Percentiles rank a stretch among this genome's conserved stretches.
Conservation (phyloP, 2,797 vertebrate species). For the Euthynnus affinis region DNA sequence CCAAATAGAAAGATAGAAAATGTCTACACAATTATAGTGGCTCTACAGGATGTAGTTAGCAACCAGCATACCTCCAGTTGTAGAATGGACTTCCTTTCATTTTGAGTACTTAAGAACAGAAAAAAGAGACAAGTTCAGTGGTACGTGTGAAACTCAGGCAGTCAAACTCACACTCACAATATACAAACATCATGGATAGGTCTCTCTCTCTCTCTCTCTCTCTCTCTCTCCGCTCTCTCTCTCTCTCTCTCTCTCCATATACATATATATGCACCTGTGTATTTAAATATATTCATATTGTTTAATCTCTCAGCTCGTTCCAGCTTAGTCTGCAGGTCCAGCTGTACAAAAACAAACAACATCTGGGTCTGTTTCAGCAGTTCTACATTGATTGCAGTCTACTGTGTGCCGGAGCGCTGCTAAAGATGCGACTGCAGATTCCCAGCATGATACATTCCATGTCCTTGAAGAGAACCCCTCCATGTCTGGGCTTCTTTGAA, state of each 20-base stretch:
- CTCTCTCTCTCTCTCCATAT: conserved; percentile 17
- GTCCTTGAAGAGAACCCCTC: conserved; percentile 67
- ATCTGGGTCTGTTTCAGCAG: conserved; percentile 59
- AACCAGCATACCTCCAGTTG: conserved; percentile 85
- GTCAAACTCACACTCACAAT: conserved; percentile 41
- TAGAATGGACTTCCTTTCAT: conserved; percentile 85
- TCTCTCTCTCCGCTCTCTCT: conserved; percentile 2
- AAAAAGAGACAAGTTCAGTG: conserved; percentile 80
- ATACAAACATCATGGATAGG: conserved; percentile 32
- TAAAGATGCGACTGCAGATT: conserved; percentile 26
- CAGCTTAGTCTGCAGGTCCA: conserved; percentile 61
- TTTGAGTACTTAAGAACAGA: conserved; percentile 85
- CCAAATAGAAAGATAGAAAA: conserved; percentile 56
- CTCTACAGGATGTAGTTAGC: conserved; percentile 75
- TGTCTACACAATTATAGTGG: conserved; percentile 66
- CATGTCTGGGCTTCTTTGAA: conserved; percentile 69
- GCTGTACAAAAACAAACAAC: conserved; percentile 73
- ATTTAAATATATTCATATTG: conserved; percentile 65
- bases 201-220: not conserved
- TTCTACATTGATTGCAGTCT: conserved; percentile 22
- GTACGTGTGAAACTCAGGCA: conserved; percentile 58
- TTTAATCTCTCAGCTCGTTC: conserved; percentile 65
- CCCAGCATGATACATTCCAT: conserved; percentile 32
- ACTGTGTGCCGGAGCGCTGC: conserved; percentile 11
- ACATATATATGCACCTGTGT: conserved; percentile 44